These are phyloP conservation scores for Astropecten irregularis DNA, from an alignment of 53 echinoderm and acorn worm genomes.

Conservation along the genomic window DNA sequence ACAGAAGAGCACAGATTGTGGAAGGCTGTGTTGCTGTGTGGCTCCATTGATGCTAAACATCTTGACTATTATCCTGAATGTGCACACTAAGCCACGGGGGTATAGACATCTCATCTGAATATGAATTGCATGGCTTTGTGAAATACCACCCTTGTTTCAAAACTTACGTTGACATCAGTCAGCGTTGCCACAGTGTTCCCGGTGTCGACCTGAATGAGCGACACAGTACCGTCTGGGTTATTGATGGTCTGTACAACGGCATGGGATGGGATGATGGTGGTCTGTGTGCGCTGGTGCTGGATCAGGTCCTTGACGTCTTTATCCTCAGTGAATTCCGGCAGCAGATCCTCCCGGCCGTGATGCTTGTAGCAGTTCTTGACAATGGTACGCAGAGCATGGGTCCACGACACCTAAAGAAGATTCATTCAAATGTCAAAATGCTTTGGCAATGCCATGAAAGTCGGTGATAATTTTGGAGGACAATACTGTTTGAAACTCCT, in stretches of 20 bases:
- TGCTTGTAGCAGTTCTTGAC: conserved; percentile 99
- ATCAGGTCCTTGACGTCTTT: conserved; percentile 76
- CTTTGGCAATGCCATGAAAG: background rate
- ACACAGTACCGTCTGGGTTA: conserved; percentile 95
- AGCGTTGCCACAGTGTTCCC: conserved; percentile 94
- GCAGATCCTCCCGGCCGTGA: conserved; percentile 89
- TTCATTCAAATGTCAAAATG: background rate
- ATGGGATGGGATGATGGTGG: conserved; percentile 85
- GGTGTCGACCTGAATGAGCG: conserved; percentile 93
- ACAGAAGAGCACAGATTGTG: too few relatives aligned
- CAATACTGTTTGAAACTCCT: background rate
- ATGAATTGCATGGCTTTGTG: too few relatives aligned
- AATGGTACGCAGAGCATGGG: conserved; percentile 94
- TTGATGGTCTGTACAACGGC: conserved; percentile 96
- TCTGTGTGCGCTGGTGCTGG: conserved; percentile 61
- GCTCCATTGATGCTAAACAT: too few relatives aligned
- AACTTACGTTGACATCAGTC: conserved; percentile 85
- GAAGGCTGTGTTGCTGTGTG: too few relatives aligned
- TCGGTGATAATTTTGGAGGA: background rate
- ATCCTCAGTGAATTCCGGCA: conserved; percentile 82
- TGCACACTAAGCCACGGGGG: too few relatives aligned
- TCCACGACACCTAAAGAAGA: conserved; percentile 86
- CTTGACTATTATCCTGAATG: too few relatives aligned
- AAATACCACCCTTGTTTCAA: too few relatives aligned
- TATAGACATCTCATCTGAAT: too few relatives aligned